These are phyloP conservation scores for Odontamblyopus lacepedii DNA, from an alignment of 2,797 vertebrate genomes.

Conservation along the genomic window DNA sequence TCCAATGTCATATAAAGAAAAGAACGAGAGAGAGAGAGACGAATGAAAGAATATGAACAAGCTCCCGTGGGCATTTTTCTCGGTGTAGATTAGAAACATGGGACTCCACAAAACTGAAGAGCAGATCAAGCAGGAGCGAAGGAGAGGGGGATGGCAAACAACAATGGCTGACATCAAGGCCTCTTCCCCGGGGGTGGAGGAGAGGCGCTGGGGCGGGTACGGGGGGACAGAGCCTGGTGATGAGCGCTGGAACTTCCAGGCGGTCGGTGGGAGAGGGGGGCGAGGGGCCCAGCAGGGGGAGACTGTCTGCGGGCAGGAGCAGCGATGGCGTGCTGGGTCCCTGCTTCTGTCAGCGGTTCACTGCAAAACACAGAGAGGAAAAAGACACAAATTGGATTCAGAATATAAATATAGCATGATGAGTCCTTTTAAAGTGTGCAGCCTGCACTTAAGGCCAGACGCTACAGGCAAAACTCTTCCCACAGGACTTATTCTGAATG, in stretches of 20 bases:
- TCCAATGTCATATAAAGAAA: conserved; percentile 65
- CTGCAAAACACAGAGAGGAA: background rate
- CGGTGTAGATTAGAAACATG: conserved; percentile 67
- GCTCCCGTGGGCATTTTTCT: conserved; percentile 61
- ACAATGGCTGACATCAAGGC: conserved; percentile 56
- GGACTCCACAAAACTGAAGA: conserved; percentile 48
- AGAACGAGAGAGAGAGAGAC: conserved; percentile 74
- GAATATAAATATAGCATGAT: no score
- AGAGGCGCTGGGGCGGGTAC: conserved; percentile 51
- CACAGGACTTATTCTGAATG: no score
- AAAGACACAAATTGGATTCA: no score
- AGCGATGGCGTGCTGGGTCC: background rate
- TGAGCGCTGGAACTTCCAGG: conserved; percentile 50
- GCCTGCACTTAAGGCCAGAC: no score
- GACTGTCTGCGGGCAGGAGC: background rate
- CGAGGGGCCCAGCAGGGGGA: background rate
- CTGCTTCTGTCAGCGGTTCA: background rate
- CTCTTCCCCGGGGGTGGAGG: conserved; percentile 51
- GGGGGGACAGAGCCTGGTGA: conserved; percentile 39
- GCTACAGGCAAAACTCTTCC: no score
- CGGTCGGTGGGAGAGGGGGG: conserved; percentile 48
- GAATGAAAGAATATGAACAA: conserved; percentile 74
- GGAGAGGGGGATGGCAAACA: conserved; percentile 49
- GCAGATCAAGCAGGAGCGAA: conserved; percentile 35
- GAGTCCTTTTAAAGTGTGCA: no score